These are phyloP conservation scores for Microctonus hyperodae DNA, from an alignment of 2,888 invertebrate species.

Conservation along the genomic window DNA sequence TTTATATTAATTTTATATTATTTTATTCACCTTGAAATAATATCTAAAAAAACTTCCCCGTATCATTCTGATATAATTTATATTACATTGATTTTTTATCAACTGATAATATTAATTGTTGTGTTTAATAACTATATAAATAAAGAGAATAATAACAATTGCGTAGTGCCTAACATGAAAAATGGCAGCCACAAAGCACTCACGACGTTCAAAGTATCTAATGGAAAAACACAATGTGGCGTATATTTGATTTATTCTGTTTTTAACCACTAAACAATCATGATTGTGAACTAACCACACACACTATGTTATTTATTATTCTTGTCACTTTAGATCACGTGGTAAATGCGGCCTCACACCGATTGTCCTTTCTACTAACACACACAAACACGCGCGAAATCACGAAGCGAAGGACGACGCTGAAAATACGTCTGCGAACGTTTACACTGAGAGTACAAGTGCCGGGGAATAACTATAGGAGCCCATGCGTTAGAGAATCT, in stretches of 20 bases:
- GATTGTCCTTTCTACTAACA: slow-evolving; percentile 30
- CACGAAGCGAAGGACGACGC: slow-evolving; percentile 17
- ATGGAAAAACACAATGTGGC: slow-evolving; percentile 35
- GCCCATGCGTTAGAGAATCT: slow-evolving; percentile 35
- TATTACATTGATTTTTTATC: background rate
- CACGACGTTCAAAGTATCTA: slow-evolving; percentile 51
- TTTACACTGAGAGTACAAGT: slow-evolving; percentile 37
- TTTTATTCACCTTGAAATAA: no score
- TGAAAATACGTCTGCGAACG: slow-evolving; percentile 21
- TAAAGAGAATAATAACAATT: slow-evolving; percentile 20
- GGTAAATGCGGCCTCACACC: slow-evolving; percentile 19
- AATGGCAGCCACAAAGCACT: slow-evolving; percentile 56
- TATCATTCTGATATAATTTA: background rate
- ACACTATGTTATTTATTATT: slow-evolving; percentile 2
- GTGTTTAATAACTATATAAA: no score
- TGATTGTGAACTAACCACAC: background rate
- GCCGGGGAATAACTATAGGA: slow-evolving; percentile 34
- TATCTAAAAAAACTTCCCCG: no score
- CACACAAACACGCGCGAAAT: slow-evolving; percentile 35
- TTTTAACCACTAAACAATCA: background rate
- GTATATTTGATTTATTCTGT: slow-evolving; percentile 21
- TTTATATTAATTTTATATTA: no score
- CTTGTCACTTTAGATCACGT: slow-evolving; percentile 28
- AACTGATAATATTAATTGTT: background rate
- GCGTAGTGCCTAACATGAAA: slow-evolving; percentile 48